phyloP scores from a whole-genome alignment of 2,888 invertebrate genomes.

The Anagyrus pseudococci region DNA sequence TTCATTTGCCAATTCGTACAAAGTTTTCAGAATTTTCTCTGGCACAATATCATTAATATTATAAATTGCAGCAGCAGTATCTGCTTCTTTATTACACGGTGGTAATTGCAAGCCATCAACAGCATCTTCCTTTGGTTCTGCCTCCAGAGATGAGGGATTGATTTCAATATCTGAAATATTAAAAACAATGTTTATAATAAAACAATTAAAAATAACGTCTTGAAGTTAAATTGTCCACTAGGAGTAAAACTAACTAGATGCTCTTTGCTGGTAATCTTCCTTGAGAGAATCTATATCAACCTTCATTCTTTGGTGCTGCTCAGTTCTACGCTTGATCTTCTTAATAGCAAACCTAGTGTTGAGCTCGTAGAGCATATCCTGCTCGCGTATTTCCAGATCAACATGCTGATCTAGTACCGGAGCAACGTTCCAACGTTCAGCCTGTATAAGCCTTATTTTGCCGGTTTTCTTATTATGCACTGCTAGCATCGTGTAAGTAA shows the following conservation, averaged over 20 bases:
- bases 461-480: conserved; percentile 56
- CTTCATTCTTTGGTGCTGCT: conserved; percentile 69
- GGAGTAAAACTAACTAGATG: conserved; percentile 58
- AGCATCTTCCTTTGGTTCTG: conserved; percentile 40
- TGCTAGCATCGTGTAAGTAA: conserved; percentile 54
- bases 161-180: conserved; percentile 45
- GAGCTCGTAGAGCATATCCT: conserved; percentile 58
- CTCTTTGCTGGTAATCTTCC: conserved; percentile 67
- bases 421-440: conserved; percentile 55
- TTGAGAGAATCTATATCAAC: conserved; percentile 67
- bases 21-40: conserved; percentile 46
- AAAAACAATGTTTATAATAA: background rate
- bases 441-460: conserved; percentile 53
- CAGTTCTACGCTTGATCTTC: conserved; percentile 66
- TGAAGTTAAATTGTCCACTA: background rate
- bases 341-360: conserved; percentile 73
- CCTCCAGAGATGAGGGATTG: conserved; percentile 41
- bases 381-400: conserved; percentile 36
- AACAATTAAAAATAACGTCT: background rate
- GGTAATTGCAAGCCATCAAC: conserved; percentile 44
- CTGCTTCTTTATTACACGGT: conserved; percentile 53
- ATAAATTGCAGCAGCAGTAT: conserved; percentile 51
- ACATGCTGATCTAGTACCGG: conserved; percentile 48
- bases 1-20: conserved; percentile 45
- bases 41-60: conserved; percentile 55